Conservation (phyloP, 92 coral and sea anemone species). For the Chrysogorgia sp. region DNA sequence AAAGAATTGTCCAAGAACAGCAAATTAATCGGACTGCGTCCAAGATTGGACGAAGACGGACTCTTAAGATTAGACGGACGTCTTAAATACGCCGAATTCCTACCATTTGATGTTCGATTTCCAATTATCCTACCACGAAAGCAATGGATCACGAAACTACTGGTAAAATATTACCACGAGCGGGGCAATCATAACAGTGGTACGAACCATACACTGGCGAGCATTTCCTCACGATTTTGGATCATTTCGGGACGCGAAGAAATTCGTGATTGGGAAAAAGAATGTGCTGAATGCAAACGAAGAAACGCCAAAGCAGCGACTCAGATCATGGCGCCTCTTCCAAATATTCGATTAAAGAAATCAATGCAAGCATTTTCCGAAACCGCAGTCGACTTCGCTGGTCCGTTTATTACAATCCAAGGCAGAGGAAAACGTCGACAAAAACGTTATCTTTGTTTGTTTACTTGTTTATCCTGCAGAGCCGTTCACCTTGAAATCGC, state of each 20-base stretch:
- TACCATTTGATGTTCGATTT: conserved; percentile 12
- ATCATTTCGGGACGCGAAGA: conserved; percentile 36
- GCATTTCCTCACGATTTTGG: conserved; percentile 42
- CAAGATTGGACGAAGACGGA: background rate
- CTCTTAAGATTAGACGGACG: background rate
- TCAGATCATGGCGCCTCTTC: conserved; percentile 56
- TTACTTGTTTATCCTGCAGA: conserved; percentile 49
- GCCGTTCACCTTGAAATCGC: background rate
- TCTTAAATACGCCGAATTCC: background rate
- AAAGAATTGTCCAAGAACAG: background rate
- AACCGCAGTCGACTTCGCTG: conserved; percentile 61
- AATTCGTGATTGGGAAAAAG: conserved; percentile 36
- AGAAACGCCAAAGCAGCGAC: conserved; percentile 27
- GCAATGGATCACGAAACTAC: conserved; percentile 35
- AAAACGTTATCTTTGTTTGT: conserved; percentile 37
- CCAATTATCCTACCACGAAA: conserved; percentile 13
- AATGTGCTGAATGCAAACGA: conserved; percentile 23
- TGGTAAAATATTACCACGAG: conserved; percentile 43
- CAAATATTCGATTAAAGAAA: conserved; percentile 45
- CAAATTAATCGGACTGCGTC: background rate
- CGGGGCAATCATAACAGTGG: conserved; percentile 16
- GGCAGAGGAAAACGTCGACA: background rate
- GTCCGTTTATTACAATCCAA: conserved; percentile 36
- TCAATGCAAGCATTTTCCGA: conserved; percentile 57
- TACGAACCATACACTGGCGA: conserved; percentile 37